Base-by-base conservation (phyloP, 2,797 vertebrate species). In the Champsocephalus gunnari region DNA sequence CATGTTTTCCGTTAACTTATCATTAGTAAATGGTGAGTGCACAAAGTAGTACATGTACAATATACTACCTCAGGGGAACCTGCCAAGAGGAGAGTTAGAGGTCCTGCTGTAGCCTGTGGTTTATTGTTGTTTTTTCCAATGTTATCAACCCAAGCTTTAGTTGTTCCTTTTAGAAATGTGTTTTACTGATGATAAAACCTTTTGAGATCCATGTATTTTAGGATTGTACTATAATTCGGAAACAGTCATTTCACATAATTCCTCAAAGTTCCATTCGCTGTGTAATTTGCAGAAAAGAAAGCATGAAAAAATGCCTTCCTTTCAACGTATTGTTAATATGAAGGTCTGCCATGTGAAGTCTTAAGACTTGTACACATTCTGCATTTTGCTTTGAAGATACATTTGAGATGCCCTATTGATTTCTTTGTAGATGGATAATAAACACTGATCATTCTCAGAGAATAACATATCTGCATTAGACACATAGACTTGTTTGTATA, bases 351-450 rank as follows among this genome's bases (percentile, higher is more conserved):
- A 59, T 38, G 47, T 34, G 12, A 41, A 65, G 54, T 28, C 4
- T 28, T 28, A 4, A 28, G 28, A 28, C 28, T 28, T 28, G 28
- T 1, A 28, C 28, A 28, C 5, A 28, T 28, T 28, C 44, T 47
- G 34, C 28, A 50, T 58, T n/a, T 70, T 21, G 64, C 68, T 80
- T 81, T 77, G 68, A 85, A 75, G 48, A 58, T 45, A 16, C 43
- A 60, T 73, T 50, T 65, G 12, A 24, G 32, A 61, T 16, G 21
- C 1, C 53, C 43, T 65, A 41, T 70, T 56, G 17, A 73, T 13
- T 38, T 38, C 0, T 59, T 56, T 16, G 71, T 66, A 76, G 11
- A 66, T n/a, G 5, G 28, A 17, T 3, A 12, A 50, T 44, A 57
- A 70, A 60, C 38, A 56, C 2, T 50, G 3, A n/a, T 57, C 12